Percentiles rank a stretch among this genome's conserved stretches.
These are phyloP conservation scores for Furnarius figulus DNA, from an alignment of 2,113 vertebrate species.

Conservation along the genomic window DNA sequence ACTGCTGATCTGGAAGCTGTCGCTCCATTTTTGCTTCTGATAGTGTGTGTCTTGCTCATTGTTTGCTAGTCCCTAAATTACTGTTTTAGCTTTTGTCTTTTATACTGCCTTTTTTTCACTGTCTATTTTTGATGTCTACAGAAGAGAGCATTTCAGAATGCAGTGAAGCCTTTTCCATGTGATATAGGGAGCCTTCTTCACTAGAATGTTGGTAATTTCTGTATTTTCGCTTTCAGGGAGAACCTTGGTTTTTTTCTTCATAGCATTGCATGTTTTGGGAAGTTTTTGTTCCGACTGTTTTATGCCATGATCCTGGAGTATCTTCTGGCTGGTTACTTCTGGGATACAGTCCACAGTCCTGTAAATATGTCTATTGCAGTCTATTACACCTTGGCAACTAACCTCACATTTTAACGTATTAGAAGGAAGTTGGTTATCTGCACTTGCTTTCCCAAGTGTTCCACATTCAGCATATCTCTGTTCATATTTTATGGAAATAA, in stretches of 20 bases:
- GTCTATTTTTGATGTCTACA: neutral
- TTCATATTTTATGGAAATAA: neutral
- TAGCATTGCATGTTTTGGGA: neutral
- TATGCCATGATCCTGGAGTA: neutral
- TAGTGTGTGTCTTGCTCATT: neutral
- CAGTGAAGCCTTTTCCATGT: neutral
- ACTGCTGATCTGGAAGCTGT: neutral
- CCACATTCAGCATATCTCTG: neutral
- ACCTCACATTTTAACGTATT: fast-evolving
- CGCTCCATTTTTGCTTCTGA: neutral
- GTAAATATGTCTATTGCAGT: neutral
- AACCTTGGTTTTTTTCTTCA: neutral
- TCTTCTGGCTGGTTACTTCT: neutral
- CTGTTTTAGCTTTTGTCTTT: neutral
- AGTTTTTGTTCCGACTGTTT: neutral
- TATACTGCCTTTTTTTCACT: neutral
- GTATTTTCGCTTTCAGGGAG: neutral
- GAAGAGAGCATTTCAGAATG: neutral
- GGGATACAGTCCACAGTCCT: neutral
- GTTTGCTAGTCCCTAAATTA: neutral
- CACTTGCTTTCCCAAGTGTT: neutral
- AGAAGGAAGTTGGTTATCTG: neutral
- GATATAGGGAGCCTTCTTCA: neutral
- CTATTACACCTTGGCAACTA: neutral
- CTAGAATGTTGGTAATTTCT: neutral